These are phyloP conservation scores for Orthonychiurus folsomi DNA, from an alignment of 2,888 invertebrate species.

Conservation along the genomic window DNA sequence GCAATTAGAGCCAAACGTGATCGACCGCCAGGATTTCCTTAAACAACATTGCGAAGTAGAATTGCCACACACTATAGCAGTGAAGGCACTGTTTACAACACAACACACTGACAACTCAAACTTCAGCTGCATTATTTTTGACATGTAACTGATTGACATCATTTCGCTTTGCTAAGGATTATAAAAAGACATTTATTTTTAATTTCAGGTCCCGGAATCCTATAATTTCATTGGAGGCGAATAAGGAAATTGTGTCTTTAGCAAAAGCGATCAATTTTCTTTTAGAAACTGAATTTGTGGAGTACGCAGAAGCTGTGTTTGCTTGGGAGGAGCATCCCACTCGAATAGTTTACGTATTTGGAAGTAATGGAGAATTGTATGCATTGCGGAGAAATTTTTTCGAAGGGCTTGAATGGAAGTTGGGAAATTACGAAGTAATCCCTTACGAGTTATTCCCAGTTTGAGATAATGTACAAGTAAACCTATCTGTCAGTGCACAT, in stretches of 20 bases:
- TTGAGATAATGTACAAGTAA: too few relatives aligned
- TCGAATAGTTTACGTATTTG: constrained; percentile 26
- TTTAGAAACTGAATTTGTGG: constrained; percentile 23
- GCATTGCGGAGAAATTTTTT: constrained; percentile 16
- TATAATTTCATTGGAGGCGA: constrained; percentile 19
- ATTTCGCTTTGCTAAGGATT: too few relatives aligned
- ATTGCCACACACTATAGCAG: constrained; percentile 3
- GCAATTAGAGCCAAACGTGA: constrained; percentile 1
- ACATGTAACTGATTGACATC: constrained; percentile 17
- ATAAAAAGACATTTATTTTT: constrained; percentile 2
- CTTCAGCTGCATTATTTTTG: constrained; percentile 26
- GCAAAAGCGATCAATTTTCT: constrained; percentile 22
- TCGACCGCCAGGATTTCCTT: constrained; percentile 21
- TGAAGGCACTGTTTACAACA: constrained; percentile 27
- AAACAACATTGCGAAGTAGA: constrained; percentile 21
- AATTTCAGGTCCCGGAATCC: constrained; percentile 14
- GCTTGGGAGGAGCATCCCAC: constrained; percentile 27
- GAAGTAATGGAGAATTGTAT: constrained; percentile 30
- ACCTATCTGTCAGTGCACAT: too few relatives aligned
- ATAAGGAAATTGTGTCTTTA: constrained; percentile 16
- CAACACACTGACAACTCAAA: constrained; percentile 11
- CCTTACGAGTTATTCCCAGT: constrained; percentile 24
- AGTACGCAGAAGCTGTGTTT: constrained; percentile 22
- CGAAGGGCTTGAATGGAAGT: constrained; percentile 18
- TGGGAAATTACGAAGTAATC: constrained; percentile 20